These are phyloP conservation scores for Cosmorhoe ocellata DNA, from an alignment of 2,888 invertebrate genomes.

Conservation along the genomic window DNA sequence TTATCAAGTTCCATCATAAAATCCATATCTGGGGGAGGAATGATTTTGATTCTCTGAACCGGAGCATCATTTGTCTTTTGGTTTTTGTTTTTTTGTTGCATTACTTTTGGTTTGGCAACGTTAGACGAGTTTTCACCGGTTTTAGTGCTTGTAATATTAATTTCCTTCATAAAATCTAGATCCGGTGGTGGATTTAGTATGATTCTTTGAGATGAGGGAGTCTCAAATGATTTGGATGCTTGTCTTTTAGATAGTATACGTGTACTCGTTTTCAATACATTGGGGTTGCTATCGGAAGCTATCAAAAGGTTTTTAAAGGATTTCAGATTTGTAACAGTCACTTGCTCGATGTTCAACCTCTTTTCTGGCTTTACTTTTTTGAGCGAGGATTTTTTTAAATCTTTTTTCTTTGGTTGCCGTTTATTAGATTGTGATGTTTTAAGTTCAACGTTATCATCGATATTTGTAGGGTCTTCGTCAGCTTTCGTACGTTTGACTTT, in stretches of 20 bases:
- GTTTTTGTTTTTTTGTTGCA: neutral
- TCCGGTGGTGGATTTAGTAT: conserved; percentile 20
- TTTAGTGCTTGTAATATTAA: conserved; percentile 2
- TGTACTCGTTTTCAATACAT: neutral
- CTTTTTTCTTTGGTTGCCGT: conserved; percentile 7
- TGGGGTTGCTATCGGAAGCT: neutral
- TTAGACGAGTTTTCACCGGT: neutral
- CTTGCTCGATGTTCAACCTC: conserved; percentile 8
- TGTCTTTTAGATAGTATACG: neutral
- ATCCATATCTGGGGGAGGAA: conserved; percentile 24
- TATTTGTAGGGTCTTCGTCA: conserved; percentile 6
- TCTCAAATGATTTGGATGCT: neutral
- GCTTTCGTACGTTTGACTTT: conserved; percentile 20
- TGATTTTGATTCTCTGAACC: conserved; percentile 16
- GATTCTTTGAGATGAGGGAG: conserved; percentile 5
- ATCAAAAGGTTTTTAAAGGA: neutral
- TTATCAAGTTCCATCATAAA: conserved; percentile 26
- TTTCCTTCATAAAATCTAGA: conserved; percentile 9
- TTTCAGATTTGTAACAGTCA: conserved; percentile 3
- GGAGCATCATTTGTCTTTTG: neutral
- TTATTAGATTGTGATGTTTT: conserved; percentile 12
- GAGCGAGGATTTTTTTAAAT: neutral
- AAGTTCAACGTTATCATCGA: conserved; percentile 1
- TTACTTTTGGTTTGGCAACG: neutral
- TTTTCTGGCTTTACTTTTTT: conserved; percentile 2